These are phyloP conservation scores for Eupithecia dodoneata DNA, from an alignment of 2,888 invertebrate species.

Conservation along the genomic window DNA sequence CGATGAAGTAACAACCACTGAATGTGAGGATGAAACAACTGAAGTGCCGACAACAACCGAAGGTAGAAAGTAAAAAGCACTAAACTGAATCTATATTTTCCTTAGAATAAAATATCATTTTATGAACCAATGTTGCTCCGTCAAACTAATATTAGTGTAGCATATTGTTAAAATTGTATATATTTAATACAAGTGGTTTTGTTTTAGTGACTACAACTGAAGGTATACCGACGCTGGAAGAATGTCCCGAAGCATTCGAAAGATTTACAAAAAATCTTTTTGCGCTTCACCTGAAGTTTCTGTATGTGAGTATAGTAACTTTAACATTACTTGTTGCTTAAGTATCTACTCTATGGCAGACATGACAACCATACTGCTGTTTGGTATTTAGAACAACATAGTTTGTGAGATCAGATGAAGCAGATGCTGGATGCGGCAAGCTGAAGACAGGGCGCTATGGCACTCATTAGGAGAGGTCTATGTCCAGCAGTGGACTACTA, in stretches of 20 bases:
- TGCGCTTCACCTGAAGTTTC: background rate
- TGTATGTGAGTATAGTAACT: constrained; percentile 1
- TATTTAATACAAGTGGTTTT: background rate
- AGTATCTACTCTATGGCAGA: too few species aligned
- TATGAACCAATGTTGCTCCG: background rate
- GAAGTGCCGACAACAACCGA: background rate
- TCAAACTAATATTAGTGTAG: background rate
- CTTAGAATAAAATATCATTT: background rate
- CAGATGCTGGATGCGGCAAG: too few species aligned
- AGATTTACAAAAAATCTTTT: background rate
- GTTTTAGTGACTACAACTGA: constrained; percentile 2
- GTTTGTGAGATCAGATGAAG: too few species aligned
- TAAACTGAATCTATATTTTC: background rate
- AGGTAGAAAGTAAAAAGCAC: background rate
- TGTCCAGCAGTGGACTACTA: too few species aligned
- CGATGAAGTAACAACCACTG: background rate
- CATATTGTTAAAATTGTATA: background rate
- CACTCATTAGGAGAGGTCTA: too few species aligned
- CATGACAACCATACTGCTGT: too few species aligned
- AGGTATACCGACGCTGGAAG: background rate
- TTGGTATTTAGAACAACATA: too few species aligned
- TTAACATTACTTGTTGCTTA: background rate
- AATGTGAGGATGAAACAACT: background rate
- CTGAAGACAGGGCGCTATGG: too few species aligned
- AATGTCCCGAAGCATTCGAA: constrained; percentile 11